A percentile compares a stretch with the other conserved stretches of the same genome.
Conservation (phyloP, 2,888 invertebrate species). For the Acrobasis consociella region DNA sequence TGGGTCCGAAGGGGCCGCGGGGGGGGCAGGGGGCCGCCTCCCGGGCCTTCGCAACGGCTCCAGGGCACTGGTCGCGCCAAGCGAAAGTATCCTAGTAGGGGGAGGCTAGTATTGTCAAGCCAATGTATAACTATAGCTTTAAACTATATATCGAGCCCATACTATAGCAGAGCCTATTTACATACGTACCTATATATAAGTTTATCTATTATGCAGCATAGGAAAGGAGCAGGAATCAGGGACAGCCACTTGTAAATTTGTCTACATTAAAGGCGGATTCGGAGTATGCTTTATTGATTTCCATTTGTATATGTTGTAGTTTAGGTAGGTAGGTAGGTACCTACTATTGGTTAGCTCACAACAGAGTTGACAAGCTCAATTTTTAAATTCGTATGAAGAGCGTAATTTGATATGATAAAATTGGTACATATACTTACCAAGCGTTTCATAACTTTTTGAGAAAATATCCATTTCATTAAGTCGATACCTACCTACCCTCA, state of each 20-base stretch:
- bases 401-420: no score
- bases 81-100: conserved; percentile 82
- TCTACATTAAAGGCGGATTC: conserved; percentile 60
- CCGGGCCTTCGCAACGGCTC: conserved; percentile 66
- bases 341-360: no score
- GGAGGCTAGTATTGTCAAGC: conserved; percentile 82
- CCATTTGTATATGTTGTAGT: conserved; percentile 31
- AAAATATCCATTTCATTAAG: no score
- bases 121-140: conserved; percentile 79
- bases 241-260: conserved; percentile 60
- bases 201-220: conserved; percentile 81
- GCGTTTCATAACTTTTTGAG: no score
- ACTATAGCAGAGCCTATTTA: conserved; percentile 78
- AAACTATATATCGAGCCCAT: conserved; percentile 78
- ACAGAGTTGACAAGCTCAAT: no score
- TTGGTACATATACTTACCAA: no score
- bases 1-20: conserved; percentile 54
- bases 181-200: conserved; percentile 60
- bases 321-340: no score
- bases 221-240: conserved; percentile 74
- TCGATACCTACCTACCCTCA: no score
- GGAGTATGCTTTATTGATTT: conserved; percentile 58
- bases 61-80: conserved; percentile 72
- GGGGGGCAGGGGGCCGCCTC: conserved; percentile 43
- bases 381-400: no score